phyloP scores from a whole-genome alignment of 2,888 invertebrate genomes.

The Lymantria monacha region DNA sequence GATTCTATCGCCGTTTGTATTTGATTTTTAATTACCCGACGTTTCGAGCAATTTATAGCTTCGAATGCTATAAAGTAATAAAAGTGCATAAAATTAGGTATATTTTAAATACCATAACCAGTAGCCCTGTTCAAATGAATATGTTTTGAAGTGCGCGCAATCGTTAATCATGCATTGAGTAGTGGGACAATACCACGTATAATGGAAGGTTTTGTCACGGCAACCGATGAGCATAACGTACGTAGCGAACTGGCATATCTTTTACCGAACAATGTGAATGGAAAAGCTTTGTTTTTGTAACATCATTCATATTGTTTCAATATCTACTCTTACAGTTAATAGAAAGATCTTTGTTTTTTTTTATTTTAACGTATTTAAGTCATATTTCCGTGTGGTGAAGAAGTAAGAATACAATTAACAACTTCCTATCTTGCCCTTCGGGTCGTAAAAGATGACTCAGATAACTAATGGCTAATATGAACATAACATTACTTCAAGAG shows the following conservation, averaged over 20 bases:
- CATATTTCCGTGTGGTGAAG: too few relatives aligned
- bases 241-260: constrained; percentile 36
- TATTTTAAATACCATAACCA: neutral
- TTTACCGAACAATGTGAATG: constrained; percentile 43
- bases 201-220: constrained; percentile 70
- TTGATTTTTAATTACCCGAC: too few relatives aligned
- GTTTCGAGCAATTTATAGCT: too few relatives aligned
- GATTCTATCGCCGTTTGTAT: too few relatives aligned
- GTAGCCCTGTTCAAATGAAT: constrained; percentile 56
- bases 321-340: neutral
- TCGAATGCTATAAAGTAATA: too few relatives aligned
- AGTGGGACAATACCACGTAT: constrained; percentile 59
- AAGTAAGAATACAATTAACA: too few relatives aligned
- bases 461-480: too few relatives aligned
- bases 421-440: too few relatives aligned
- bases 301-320: constrained; percentile 51
- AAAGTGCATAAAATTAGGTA: too few relatives aligned
- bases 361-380: too few relatives aligned
- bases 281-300: constrained; percentile 54
- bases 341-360: neutral
- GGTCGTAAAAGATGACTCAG: too few relatives aligned
- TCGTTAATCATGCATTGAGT: constrained; percentile 79
- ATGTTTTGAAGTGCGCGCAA: constrained; percentile 64
- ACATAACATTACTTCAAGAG: too few relatives aligned
- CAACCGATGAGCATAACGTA: constrained; percentile 48